Conservation (phyloP, 1,140 invertebrate genomes). For the Drosophila sulfurigaster region DNA sequence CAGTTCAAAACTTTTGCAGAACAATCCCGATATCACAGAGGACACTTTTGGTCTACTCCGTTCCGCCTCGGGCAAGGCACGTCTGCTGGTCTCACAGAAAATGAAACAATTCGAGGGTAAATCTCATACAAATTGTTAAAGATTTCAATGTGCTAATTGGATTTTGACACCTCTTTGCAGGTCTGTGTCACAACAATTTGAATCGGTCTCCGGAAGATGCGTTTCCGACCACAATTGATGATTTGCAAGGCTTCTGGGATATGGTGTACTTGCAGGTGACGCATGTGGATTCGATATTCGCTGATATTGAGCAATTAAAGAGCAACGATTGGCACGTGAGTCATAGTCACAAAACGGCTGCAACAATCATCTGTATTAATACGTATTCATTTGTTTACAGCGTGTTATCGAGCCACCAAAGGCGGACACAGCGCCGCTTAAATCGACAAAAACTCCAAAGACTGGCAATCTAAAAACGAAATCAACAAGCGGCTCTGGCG, state of each 20-base stretch:
- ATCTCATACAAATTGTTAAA: not conserved
- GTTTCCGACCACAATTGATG: slow-evolving; percentile 94
- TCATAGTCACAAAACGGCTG: not conserved
- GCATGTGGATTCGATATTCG: slow-evolving; percentile 91
- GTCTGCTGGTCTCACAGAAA: slow-evolving; percentile 95
- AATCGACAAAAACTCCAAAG: slow-evolving; percentile 50
- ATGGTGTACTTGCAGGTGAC: slow-evolving; percentile 96
- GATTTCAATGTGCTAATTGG: not conserved
- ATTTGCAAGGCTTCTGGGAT: slow-evolving; percentile 98
- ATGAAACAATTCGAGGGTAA: slow-evolving; percentile 96
- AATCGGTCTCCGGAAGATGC: slow-evolving; percentile 90
- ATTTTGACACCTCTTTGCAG: slow-evolving; percentile 64
- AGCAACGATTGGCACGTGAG: slow-evolving; percentile 89
- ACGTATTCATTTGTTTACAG: slow-evolving; percentile 20
- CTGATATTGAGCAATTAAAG: slow-evolving; percentile 90
- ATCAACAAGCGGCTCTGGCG: slow-evolving; percentile 13
- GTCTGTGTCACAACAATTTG: slow-evolving; percentile 87
- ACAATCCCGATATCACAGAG: slow-evolving; percentile 87
- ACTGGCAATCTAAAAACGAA: slow-evolving; percentile 56
- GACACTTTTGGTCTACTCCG: slow-evolving; percentile 93
- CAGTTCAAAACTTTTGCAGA: slow-evolving; percentile 37
- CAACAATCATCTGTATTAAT: slow-evolving; percentile 4
- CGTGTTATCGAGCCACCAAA: slow-evolving; percentile 25
- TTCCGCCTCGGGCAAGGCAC: slow-evolving; percentile 95
- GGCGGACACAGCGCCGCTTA: slow-evolving; percentile 17